Evolutionary conservation across 2,113 vertebrate genomes (phyloP), one percentile per base, ranked within the genome.

Genomic region (Corythornis cristatus): DNA sequence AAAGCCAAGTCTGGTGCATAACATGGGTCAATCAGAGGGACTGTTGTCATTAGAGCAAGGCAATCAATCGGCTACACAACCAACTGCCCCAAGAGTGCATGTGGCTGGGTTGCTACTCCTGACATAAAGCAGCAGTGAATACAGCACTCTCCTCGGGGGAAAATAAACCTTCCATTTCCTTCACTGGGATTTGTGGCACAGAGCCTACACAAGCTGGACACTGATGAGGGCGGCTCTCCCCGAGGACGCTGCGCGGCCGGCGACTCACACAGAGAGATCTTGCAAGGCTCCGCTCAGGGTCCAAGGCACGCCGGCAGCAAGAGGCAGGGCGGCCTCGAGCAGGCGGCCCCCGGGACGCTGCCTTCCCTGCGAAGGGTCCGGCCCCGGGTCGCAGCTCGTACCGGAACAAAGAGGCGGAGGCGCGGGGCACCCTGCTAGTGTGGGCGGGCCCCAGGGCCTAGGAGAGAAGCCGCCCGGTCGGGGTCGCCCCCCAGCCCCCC

Each of bases 21-120:
- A 2, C 1, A 6, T 0, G 4, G 5, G 7, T 3, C 2, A 29
- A 3, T 6, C 37, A 4, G 21, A 6, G 11, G 11, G 4, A 11
- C 45, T 37, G 2, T 25, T 25, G 31, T 6, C 9, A 0, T 14
- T 6, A 12, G 20, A 43, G 11, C 9, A 5, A 8, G 23, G 25
- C 25, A 21, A 28, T 26, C 17, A 5, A 62, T 3, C 5, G 18
- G 46, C 33, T 2, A 4, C 35, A 4, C 6, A 8, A 28, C 20
- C 9, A 1, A 35, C 26, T 0, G 7, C 17, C 23, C n/a, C 40
- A 6, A 28, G 70, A 3, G 0, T 1, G 15, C 25, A 5, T 0
- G 23, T 11, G 54, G 20, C 25, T 2, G 1, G 6, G 3, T 21
- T 9, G 43, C 71, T 1, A 5, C 45, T 28, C 57, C n/a, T 11